Evolutionary conservation across 2,797 vertebrate species (phyloP).

Genomic region (Fistularia tabacaria): DNA sequence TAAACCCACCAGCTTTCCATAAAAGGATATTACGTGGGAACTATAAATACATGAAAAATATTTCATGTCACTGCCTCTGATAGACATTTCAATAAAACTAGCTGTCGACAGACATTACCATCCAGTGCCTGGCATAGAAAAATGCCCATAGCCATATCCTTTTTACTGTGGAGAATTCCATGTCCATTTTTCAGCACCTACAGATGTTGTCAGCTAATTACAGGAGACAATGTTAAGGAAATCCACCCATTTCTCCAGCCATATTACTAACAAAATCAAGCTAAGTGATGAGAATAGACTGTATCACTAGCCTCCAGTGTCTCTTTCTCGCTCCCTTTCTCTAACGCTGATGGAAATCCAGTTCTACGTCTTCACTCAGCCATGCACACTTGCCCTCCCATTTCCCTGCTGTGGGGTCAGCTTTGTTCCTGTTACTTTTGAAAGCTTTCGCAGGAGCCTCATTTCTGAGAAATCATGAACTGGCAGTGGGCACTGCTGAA

Average conservation of each 20-base stretch:
- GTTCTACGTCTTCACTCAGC: slow-evolving; percentile 61
- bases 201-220: slow-evolving; percentile 15
- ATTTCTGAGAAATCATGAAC: slow-evolving; percentile 32
- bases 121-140: no score
- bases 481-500: slow-evolving; percentile 36
- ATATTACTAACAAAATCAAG: slow-evolving; percentile 32
- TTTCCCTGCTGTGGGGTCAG: slow-evolving; percentile 59
- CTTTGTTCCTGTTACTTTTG: slow-evolving; percentile 29
- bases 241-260: slow-evolving; percentile 24
- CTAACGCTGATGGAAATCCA: slow-evolving; percentile 55
- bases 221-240: slow-evolving; percentile 27
- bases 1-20: no score
- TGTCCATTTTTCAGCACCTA: slow-evolving; percentile 1
- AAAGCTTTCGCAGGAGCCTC: slow-evolving; percentile 40
- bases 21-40: no score
- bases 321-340: slow-evolving; percentile 26
- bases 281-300: slow-evolving; percentile 32
- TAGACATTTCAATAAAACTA: no score
- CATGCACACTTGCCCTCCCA: slow-evolving; percentile 46
- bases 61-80: no score
- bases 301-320: slow-evolving; percentile 33
- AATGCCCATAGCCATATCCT: no score
- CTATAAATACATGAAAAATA: no score
- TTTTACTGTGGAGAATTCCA: no score
- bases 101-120: no score